Conservation (phyloP, 1,140 invertebrate species). For the Bacillus rossius region DNA sequence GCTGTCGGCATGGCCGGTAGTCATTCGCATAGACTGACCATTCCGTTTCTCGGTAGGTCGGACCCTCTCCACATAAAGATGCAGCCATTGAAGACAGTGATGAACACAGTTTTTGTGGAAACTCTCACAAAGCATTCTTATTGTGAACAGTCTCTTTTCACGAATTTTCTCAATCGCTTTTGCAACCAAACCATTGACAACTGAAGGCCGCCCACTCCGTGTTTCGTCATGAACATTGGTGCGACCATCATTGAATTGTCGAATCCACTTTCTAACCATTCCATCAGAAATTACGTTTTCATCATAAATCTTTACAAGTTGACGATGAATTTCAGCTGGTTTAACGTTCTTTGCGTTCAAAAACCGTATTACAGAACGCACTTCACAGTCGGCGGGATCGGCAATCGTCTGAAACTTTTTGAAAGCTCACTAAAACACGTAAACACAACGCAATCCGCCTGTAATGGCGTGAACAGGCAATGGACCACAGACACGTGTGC, state of each 20-base stretch:
- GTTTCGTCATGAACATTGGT: constrained; percentile 15
- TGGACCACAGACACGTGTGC: constrained; percentile 5
- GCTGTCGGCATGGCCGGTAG: too few relatives aligned
- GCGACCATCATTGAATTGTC: constrained; percentile 18
- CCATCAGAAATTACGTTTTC: constrained; percentile 18
- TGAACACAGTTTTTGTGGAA: neutral
- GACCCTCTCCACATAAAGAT: too few relatives aligned
- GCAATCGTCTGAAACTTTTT: constrained; percentile 1
- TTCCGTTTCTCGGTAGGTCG: too few relatives aligned
- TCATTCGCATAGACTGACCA: too few relatives aligned
- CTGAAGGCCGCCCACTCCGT: constrained; percentile 14
- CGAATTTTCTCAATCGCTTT: constrained; percentile 7
- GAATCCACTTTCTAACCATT: constrained; percentile 21
- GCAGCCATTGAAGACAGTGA: too few relatives aligned
- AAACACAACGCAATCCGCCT: constrained; percentile 6
- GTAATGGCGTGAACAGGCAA: constrained; percentile 11
- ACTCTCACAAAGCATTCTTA: neutral
- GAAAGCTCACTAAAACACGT: neutral
- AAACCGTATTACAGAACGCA: constrained; percentile 13
- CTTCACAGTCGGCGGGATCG: neutral
- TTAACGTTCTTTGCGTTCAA: constrained; percentile 16
- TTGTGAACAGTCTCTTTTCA: constrained; percentile 4
- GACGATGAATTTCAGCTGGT: too few relatives aligned
- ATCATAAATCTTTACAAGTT: constrained; percentile 17
- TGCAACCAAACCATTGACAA: constrained; percentile 6